These are phyloP conservation scores for Cistogaster globosa DNA, from an alignment of 2,888 invertebrate species.

Conservation along the genomic window DNA sequence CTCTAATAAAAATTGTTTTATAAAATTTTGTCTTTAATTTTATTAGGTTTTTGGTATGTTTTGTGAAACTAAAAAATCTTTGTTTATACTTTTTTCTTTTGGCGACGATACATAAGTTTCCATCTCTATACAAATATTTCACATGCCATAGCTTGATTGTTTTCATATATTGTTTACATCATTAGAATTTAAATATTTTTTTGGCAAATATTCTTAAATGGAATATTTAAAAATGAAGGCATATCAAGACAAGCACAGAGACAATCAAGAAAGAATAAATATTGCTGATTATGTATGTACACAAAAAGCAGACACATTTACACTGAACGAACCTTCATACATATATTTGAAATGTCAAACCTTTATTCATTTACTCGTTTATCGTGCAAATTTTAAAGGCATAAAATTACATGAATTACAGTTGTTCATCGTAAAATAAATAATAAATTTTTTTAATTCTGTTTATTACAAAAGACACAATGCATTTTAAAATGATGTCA, in stretches of 20 bases:
- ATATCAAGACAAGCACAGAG: conserved; percentile 41
- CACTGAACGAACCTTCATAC: background rate
- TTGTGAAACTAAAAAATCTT: background rate
- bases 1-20: no score
- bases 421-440: no score
- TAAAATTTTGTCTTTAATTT: no score
- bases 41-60: no score
- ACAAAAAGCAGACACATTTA: background rate
- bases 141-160: background rate
- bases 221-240: conserved; percentile 14
- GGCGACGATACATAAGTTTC: background rate
- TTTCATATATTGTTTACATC: conserved; percentile 27
- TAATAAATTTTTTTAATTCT: no score
- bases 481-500: no score
- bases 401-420: no score
- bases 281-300: conserved; percentile 10
- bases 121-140: background rate
- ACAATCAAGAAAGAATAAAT: conserved; percentile 31
- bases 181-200: conserved; percentile 52
- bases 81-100: background rate
- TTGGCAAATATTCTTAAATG: conserved; percentile 69
- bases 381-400: no score
- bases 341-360: conserved; percentile 5
- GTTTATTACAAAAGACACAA: no score
- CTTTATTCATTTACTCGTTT: conserved; percentile 1